Percentiles rank a stretch among this genome's conserved stretches.
phyloP scores from a whole-genome alignment of 2,113 vertebrate genomes.

The Azemiops feae region DNA sequence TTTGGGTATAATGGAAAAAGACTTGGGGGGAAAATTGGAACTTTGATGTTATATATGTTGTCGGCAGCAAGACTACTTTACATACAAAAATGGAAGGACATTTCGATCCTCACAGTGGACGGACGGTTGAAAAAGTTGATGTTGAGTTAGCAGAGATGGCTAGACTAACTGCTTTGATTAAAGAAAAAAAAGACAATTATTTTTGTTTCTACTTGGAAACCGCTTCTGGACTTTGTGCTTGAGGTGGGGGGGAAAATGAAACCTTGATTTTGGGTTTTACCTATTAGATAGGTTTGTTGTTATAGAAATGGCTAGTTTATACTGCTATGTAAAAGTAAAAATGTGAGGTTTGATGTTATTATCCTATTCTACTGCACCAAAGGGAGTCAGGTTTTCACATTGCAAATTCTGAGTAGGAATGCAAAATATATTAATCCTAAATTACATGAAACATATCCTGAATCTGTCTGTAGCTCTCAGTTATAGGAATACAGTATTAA shows the following conservation, averaged over 20 bases:
- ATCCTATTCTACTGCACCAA: background rate
- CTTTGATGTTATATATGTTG: too few relatives aligned
- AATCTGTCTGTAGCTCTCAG: background rate
- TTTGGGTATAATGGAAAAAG: too few relatives aligned
- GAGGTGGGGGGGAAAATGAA: background rate
- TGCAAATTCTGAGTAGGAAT: background rate
- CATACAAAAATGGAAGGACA: background rate
- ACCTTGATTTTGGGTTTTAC: too few relatives aligned
- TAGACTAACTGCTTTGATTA: too few relatives aligned
- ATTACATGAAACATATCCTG: background rate
- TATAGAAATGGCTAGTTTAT: background rate
- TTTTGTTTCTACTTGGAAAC: background rate
- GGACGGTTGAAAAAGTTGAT: background rate
- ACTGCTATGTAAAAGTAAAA: background rate
- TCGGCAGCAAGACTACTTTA: background rate
- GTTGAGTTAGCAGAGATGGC: background rate
- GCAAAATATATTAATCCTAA: background rate
- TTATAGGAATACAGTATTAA: background rate
- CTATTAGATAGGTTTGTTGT: background rate
- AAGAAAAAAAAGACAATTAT: too few relatives aligned
- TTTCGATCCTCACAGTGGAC: background rate
- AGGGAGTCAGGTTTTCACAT: background rate
- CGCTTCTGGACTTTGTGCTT: background rate
- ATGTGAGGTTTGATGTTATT: background rate
- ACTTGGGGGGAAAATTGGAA: too few relatives aligned